phyloP scores from a whole-genome alignment of 2,113 vertebrate genomes.

The Aix galericulata region DNA sequence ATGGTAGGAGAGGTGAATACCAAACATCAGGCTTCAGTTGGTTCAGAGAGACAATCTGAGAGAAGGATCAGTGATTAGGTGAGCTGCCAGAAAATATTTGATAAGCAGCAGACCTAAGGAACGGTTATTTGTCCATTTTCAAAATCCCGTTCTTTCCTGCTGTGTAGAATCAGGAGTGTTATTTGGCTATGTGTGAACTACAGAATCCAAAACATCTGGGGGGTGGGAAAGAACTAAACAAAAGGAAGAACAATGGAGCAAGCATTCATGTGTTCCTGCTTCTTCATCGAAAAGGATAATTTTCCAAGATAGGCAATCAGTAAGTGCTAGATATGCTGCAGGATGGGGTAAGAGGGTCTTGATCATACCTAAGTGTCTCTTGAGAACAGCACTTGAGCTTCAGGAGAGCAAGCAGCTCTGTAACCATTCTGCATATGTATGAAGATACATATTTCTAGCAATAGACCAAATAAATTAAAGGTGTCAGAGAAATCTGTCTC shows the following conservation, averaged over 20 bases:
- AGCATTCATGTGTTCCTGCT: neutral
- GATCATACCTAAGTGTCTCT: neutral
- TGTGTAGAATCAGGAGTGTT: neutral
- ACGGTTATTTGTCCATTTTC: neutral
- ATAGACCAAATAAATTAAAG: neutral
- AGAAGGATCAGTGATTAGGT: conserved; percentile 31
- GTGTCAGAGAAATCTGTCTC: neutral
- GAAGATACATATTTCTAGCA: neutral
- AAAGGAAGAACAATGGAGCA: conserved; percentile 14
- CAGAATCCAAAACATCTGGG: conserved; percentile 46
- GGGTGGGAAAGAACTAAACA: neutral
- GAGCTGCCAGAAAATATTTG: conserved; percentile 45
- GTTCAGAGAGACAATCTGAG: conserved; percentile 20
- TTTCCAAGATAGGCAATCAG: neutral
- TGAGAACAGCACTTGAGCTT: neutral
- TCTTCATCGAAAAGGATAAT: neutral
- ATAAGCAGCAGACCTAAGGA: conserved; percentile 48
- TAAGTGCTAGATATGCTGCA: neutral
- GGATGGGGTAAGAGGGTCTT: neutral
- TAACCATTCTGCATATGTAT: neutral
- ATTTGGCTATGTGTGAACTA: conserved; percentile 20
- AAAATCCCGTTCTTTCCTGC: conserved; percentile 44
- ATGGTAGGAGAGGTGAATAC: neutral
- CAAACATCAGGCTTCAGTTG: conserved; percentile 37
- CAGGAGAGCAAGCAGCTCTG: neutral